Evolutionary conservation across 2,113 vertebrate species (phyloP).

Genomic region (Amblyornis subalaris): DNA sequence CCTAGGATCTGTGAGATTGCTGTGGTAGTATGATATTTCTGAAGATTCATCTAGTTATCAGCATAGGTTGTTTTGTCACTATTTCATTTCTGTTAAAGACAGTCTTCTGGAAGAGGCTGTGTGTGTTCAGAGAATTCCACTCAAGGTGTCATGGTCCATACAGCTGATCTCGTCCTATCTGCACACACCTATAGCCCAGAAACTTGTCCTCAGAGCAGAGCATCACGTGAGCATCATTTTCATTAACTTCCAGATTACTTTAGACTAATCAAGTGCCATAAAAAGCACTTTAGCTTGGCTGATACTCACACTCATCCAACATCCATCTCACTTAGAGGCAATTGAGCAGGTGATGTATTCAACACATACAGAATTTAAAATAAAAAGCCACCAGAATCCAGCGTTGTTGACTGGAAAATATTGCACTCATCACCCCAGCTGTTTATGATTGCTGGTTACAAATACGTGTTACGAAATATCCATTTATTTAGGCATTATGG

Average conservation of each 20-base stretch:
- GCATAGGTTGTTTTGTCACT: not conserved
- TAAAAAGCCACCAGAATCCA: not conserved
- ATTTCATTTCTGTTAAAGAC: not conserved
- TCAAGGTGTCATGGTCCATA: not conserved
- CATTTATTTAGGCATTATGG: not conserved
- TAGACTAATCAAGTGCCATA: not conserved
- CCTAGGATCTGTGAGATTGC: not conserved
- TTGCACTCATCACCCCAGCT: not conserved
- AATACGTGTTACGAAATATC: not conserved
- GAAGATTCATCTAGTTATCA: not conserved
- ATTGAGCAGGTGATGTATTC: not conserved
- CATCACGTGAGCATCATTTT: not conserved
- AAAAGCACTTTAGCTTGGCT: not conserved
- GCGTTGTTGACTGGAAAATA: not conserved
- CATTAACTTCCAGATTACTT: not conserved
- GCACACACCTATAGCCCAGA: not conserved
- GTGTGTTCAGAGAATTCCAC: not conserved
- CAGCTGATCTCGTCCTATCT: not conserved
- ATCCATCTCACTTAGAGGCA: not conserved
- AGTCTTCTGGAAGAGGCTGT: not conserved
- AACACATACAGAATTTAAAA: not conserved
- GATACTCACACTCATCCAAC: not conserved
- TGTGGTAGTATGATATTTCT: not conserved
- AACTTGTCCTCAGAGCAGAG: not conserved
- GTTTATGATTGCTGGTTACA: not conserved